These are phyloP conservation scores for Coturnix japonica DNA, from an alignment of 2,113 vertebrate genomes.

Conservation along the genomic window DNA sequence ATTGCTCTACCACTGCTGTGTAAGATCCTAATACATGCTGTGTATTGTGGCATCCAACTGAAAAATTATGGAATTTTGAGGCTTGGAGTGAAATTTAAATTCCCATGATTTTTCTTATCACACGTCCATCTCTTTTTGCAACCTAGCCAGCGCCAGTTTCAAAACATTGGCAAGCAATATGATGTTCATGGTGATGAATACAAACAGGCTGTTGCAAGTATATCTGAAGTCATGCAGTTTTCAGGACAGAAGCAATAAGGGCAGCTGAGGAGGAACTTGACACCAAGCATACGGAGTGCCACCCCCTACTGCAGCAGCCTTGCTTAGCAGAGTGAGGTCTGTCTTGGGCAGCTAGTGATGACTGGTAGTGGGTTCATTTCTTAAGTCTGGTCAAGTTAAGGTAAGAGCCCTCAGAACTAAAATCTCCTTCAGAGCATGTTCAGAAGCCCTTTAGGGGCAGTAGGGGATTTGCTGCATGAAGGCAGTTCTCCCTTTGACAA, in stretches of 20 bases:
- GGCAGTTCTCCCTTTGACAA: neutral
- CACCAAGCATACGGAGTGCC: neutral
- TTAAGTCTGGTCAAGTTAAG: neutral
- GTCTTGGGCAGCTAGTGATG: rapidly evolving
- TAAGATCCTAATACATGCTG: neutral
- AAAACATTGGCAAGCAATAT: conserved; percentile 18
- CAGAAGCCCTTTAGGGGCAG: neutral
- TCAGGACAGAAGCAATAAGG: neutral
- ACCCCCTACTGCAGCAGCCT: neutral
- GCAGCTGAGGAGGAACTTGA: neutral
- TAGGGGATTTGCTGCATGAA: neutral
- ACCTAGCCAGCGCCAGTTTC: conserved; percentile 16
- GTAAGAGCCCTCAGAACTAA: neutral
- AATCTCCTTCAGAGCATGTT: neutral
- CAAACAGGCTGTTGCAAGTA: conserved; percentile 51
- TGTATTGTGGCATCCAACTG: neutral
- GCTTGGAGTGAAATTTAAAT: conserved; percentile 47
- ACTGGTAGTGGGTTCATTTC: neutral
- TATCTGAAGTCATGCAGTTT: conserved; percentile 17
- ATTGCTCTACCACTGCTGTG: neutral
- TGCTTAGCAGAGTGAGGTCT: rapidly evolving
- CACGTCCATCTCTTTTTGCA: neutral
- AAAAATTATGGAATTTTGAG: conserved; percentile 37
- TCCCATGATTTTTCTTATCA: conserved; percentile 35
- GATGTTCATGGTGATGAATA: conserved; percentile 3